phyloP scores from a whole-genome alignment of 2,113 vertebrate genomes.

The Ardeotis arabs region DNA sequence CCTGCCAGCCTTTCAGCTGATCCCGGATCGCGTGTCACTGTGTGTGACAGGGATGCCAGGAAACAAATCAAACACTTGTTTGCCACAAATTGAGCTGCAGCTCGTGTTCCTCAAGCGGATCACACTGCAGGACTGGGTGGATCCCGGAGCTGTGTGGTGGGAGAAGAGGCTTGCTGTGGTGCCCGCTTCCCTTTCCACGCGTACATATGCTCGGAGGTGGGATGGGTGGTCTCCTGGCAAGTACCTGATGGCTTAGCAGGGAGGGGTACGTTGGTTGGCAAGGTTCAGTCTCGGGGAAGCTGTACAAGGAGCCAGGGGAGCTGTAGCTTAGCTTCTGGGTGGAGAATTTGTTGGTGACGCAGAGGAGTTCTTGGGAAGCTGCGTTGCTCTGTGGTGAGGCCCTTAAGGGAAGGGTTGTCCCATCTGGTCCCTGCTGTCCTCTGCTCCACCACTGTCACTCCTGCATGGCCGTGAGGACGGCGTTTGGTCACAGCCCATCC shows the following conservation, averaged over 20 bases:
- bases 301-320: not conserved
- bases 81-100: not conserved
- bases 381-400: not conserved
- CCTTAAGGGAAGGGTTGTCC: not conserved
- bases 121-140: not conserved
- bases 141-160: not conserved
- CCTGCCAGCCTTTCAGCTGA: not conserved
- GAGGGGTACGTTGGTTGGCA: not conserved
- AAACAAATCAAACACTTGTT: not conserved
- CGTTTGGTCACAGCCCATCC: not conserved
- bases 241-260: not conserved
- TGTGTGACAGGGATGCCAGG: not conserved
- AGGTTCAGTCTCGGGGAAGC: not conserved
- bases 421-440: not conserved
- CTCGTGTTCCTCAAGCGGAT: not conserved
- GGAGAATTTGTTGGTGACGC: not conserved
- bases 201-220: not conserved
- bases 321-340: not conserved
- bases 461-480: not conserved
- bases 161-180: not conserved
- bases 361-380: not conserved
- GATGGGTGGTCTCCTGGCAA: not conserved
- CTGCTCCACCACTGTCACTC: not conserved
- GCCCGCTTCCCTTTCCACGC: not conserved
- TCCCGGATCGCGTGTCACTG: fast-evolving